Conservation (phyloP, 1,140 invertebrate species). For the Musca domestica region DNA sequence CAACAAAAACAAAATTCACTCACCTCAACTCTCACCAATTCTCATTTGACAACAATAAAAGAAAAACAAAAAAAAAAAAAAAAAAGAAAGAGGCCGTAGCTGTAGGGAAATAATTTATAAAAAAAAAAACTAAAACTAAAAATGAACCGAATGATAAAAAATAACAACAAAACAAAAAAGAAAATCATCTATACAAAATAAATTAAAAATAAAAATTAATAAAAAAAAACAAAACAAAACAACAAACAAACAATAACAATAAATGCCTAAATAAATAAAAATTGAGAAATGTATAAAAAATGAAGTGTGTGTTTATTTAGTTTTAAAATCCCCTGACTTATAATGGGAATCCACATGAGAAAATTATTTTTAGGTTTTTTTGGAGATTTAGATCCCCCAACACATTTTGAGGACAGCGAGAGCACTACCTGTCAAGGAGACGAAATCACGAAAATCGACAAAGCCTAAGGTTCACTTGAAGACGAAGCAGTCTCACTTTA, state of each 20-base stretch:
- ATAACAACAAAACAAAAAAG: constrained; percentile 10
- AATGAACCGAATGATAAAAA: constrained; percentile 3
- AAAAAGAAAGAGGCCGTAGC: background rate
- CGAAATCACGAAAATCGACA: no score
- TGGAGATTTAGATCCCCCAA: no score
- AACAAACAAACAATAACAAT: constrained; percentile 11
- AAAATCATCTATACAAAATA: constrained; percentile 3
- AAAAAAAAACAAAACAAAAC: background rate
- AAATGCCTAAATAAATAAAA: constrained; percentile 22
- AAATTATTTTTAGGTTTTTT: no score
- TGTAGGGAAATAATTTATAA: constrained; percentile 9
- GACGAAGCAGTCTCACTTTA: no score
- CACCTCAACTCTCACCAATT: no score
- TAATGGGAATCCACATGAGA: no score
- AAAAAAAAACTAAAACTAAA: constrained; percentile 6
- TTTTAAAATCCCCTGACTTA: no score
- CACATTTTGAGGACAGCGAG: no score
- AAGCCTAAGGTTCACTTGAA: no score
- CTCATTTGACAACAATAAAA: background rate
- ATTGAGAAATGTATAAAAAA: constrained; percentile 22
- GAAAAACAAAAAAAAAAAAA: constrained; percentile 6
- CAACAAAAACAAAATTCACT: no score
- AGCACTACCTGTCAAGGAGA: no score
- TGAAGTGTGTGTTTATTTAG: constrained; percentile 23
- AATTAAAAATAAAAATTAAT: constrained; percentile 4